Base-by-base conservation (phyloP, 2,113 vertebrate genomes). In the Bungarus multicinctus region DNA sequence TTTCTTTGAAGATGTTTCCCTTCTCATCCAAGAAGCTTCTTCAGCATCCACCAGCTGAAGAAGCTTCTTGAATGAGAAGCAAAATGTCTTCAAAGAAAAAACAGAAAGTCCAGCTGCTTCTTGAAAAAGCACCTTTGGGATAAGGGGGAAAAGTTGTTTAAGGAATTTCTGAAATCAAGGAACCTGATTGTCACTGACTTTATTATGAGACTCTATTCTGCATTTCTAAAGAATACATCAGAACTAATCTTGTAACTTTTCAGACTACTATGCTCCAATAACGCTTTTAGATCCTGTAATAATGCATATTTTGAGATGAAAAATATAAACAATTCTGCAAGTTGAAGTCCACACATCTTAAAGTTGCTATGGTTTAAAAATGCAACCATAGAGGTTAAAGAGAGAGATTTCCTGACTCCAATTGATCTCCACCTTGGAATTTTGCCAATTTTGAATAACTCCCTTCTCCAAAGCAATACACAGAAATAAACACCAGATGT, bases 401-500 rank as follows among this genome's bases (percentile, higher is more conserved):
- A 88, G 57, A 92, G 27, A 22, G 88, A 89, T 34, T 43, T 27
- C 53, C 52, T 54, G 52, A 92, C 20, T 89, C 60, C 58, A 91
- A 30, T 92, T 92, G 60, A 89, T 91, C 50, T 81, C 87, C 52
- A n/a, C 34, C 52, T 89, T 34, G 87, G 64, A 92, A 89, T 57
- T 47, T 27, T 85, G 87, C 87, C 91, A 47, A 43, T 34, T 18
- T 50, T 43, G 87, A 74, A 88, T 60, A 92, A 92, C 60, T 81
- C 87, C 60, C 87, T 52, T 92, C 64, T 92, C 64, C 91, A 89
- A 89, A 88, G 91, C 47, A 69, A 53, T 54, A 69, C 39, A 30
- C 47, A 92, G 86, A 69, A 88, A 92, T 92, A 89, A 81, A 89
- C 18, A 22, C 91, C 91, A 92, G 87, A 89, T 92, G 91, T 64